Evolutionary conservation across 2,797 vertebrate genomes (phyloP).

Genomic region (Enteromius argenteus): DNA sequence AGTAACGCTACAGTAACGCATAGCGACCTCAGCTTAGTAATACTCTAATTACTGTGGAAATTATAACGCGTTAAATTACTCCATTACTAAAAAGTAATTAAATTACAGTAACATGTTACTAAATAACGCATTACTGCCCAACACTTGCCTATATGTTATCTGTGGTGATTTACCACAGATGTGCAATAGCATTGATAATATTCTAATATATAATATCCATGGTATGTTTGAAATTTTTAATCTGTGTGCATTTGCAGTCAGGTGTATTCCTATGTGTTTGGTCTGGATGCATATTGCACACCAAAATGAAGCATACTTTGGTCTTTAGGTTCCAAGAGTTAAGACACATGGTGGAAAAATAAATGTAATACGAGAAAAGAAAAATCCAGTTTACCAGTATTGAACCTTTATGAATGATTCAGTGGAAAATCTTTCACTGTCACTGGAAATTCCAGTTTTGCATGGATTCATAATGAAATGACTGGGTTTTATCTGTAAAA

Average conservation of each 20-base stretch:
- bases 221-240: background rate
- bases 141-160: background rate
- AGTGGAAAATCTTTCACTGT: background rate
- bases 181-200: background rate
- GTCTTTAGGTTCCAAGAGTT: no score
- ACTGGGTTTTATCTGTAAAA: background rate
- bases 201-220: conserved; percentile 26
- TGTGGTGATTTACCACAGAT: conserved; percentile 39
- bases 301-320: background rate
- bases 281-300: background rate
- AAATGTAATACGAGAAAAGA: no score
- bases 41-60: no score
- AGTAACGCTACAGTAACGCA: no score
- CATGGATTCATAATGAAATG: background rate
- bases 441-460: background rate
- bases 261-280: background rate
- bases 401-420: no score
- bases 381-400: no score
- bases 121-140: no score
- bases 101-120: no score
- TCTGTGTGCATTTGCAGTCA: background rate
- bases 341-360: no score
- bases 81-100: no score
- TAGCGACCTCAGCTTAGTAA: no score
- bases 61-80: no score